Evolutionary conservation across 2,113 vertebrate genomes (phyloP).

Genomic region (Heterotilapia buettikoferi): DNA sequence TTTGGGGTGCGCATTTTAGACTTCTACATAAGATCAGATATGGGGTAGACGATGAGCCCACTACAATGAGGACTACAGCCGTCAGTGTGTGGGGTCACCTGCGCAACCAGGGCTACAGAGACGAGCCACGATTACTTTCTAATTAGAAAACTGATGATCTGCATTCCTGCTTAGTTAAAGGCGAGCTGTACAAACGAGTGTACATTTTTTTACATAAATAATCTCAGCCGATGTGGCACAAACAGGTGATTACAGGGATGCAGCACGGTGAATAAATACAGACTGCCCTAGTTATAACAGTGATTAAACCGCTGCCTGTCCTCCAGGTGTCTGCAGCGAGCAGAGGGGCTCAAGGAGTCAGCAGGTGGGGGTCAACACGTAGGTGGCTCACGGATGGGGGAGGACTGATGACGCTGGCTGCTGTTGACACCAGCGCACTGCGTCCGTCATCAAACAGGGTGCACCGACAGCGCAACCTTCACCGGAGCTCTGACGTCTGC

Average conservation of each 20-base stretch:
- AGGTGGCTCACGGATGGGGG: not conserved
- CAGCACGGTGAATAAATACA: conserved; percentile 11
- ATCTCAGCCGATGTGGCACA: not conserved
- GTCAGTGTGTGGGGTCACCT: not conserved
- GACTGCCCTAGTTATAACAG: not conserved
- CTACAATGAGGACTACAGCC: not conserved
- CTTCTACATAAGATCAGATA: not conserved
- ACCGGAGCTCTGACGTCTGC: conserved; percentile 53
- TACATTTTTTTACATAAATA: not conserved
- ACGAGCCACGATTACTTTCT: not conserved
- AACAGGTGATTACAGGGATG: not conserved
- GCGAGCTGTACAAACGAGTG: not conserved
- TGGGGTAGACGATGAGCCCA: not conserved
- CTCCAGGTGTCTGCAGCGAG: conserved; percentile 26
- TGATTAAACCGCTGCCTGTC: conserved; percentile 2
- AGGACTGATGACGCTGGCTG: conserved; percentile 15
- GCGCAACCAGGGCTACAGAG: not conserved
- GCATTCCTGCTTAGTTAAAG: not conserved
- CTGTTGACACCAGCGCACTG: conserved; percentile 52
- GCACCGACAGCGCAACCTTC: conserved; percentile 60
- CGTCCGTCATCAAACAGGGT: conserved; percentile 57
- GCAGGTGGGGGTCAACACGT: conserved; percentile 34
- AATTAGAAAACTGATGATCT: not conserved
- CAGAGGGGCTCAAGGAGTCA: conserved; percentile 1
- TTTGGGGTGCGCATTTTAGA: not conserved